A percentile compares a stretch with the other conserved stretches of the same genome.
phyloP scores from a whole-genome alignment of 1,140 invertebrate genomes.

The Zophobas morio region DNA sequence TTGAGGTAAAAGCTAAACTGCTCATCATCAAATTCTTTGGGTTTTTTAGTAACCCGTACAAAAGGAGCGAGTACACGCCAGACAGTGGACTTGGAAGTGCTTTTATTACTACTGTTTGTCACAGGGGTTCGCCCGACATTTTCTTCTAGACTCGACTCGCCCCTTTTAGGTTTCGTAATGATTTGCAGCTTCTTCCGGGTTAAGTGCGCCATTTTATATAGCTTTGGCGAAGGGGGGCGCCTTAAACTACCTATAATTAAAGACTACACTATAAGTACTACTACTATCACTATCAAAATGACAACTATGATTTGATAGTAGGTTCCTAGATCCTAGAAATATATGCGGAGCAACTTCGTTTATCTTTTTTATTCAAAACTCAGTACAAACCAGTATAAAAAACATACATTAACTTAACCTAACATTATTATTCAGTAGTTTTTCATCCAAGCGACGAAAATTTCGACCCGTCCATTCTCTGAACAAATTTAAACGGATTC shows the following conservation, averaged over 20 bases:
- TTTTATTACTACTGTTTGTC: not conserved
- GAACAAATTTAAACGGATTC: too few species aligned
- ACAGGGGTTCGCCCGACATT: not conserved
- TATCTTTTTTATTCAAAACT: not conserved
- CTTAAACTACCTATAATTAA: slow-evolving; percentile 13
- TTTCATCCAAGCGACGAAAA: too few species aligned
- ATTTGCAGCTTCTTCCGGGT: not conserved
- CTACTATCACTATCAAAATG: slow-evolving; percentile 21
- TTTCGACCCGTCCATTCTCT: too few species aligned
- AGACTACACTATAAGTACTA: slow-evolving; percentile 7
- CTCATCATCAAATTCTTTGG: slow-evolving; percentile 56
- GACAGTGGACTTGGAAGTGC: not conserved
- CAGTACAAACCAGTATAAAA: too few species aligned
- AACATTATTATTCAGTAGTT: too few species aligned
- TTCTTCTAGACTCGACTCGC: not conserved
- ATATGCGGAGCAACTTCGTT: not conserved
- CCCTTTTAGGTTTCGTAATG: not conserved
- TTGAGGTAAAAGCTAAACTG: slow-evolving; percentile 63
- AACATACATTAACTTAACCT: too few species aligned
- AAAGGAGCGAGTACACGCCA: slow-evolving; percentile 17
- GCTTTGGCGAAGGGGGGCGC: not conserved
- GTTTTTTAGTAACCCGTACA: slow-evolving; percentile 12
- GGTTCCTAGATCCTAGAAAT: not conserved
- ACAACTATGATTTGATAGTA: slow-evolving; percentile 6
- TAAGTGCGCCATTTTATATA: slow-evolving; percentile 27